Base-by-base conservation (phyloP, 2,797 vertebrate species). In the Pygocentrus nattereri region DNA sequence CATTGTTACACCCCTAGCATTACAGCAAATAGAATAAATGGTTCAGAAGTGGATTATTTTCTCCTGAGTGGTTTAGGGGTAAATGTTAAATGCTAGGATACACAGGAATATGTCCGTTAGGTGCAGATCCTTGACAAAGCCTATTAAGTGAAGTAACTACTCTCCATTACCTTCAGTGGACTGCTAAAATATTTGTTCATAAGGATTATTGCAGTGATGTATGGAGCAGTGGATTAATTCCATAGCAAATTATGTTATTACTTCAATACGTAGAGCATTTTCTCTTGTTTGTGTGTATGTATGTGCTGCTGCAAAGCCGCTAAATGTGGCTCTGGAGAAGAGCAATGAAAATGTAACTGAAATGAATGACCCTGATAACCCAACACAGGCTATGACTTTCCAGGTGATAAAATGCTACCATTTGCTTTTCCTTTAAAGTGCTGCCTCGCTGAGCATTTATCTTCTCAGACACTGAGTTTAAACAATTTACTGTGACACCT, bases 331-430 rank as follows among this genome's bases (percentile, higher is more conserved):
- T 78, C 59, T 25, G 34, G 70, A 79, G 70, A 74, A 79, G 77
- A 75, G 72, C 44, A 61, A 49, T 38, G 70, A 69, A 76, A 50
- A 62, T 71, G 47, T 79, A 75, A 83, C 59, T 83, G 78, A 58
- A 83, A 79, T 54, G 71, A 77, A 83, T 83, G 71, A 79, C 76
- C 76, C 71, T 58, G 65, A 83, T 79, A 83, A 83, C 82, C 78
- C 76, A 50, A 59, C 47, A 54, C 77, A 52, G 64, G 67, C 70
- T 78, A 59, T 79, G 81, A 83, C 74, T 74, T 83, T 77, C 71
- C 62, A 47, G 71, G 56, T 83, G 82, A 83, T 83, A 79, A 75
- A 83, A 79, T 54, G 74, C 77, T 79, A 83, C 77, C 72, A 76
- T 83, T 83, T 83, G 77, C 77, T 75, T 70, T 79, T 79, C 34